Conservation (phyloP, 2,888 invertebrate genomes). For the Cataglyphis altisquamis region DNA sequence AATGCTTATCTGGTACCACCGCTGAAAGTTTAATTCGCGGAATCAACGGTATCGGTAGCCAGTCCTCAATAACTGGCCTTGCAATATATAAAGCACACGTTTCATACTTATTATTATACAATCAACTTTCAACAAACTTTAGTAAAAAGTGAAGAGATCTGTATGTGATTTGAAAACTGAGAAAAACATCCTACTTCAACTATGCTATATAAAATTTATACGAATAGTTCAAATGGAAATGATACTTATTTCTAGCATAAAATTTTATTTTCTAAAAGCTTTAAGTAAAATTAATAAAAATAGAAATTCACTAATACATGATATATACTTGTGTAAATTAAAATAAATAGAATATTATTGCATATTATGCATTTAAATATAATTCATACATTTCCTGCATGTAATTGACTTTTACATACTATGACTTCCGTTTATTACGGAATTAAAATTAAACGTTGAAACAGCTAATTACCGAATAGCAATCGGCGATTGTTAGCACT, state of each 20-base stretch:
- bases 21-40: slow-evolving; percentile 55
- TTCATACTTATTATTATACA: slow-evolving; percentile 30
- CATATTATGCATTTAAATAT: neutral
- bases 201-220: neutral
- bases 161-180: neutral
- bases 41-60: slow-evolving; percentile 42
- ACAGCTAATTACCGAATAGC: slow-evolving; percentile 23
- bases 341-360: neutral
- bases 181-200: neutral
- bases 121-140: slow-evolving; percentile 31
- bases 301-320: neutral
- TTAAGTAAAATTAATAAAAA: neutral
- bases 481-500: slow-evolving; percentile 24
- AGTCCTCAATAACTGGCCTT: slow-evolving; percentile 33
- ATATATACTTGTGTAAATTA: neutral
- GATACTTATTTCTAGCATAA: neutral
- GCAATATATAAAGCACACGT: slow-evolving; percentile 5
- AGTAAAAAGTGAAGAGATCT: neutral
- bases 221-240: neutral
- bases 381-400: neutral
- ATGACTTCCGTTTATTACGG: slow-evolving; percentile 51
- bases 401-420: slow-evolving; percentile 3
- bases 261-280: neutral
- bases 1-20: slow-evolving; percentile 59
- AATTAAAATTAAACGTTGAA: slow-evolving; percentile 45